Percentiles rank a stretch among this genome's conserved stretches.
Evolutionary conservation across 30 jellyfish, hydroid and myxozoan species (phyloP).

Genomic region (Phacellophora camtschatica): DNA sequence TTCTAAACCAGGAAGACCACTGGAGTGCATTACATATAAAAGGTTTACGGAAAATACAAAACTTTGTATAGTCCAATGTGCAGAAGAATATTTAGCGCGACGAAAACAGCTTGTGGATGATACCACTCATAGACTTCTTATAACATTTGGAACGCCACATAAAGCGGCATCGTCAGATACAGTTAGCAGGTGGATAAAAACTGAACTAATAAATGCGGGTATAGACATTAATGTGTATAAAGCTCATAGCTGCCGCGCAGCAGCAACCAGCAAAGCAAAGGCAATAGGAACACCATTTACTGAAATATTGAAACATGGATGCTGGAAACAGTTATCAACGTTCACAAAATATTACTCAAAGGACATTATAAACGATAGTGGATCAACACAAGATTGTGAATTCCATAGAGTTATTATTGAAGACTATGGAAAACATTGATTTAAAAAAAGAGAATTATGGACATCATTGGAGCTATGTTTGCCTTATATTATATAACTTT

Average conservation of each 20-base stretch:
- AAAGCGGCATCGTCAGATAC: conserved; percentile 14
- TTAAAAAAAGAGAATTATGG: background rate
- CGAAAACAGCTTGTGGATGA: background rate
- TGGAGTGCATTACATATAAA: background rate
- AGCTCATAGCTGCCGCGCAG: conserved; percentile 31
- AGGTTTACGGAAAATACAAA: too few species aligned
- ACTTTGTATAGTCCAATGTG: background rate
- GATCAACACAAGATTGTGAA: background rate
- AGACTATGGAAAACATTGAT: too few species aligned
- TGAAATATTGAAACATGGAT: conserved; percentile 3
- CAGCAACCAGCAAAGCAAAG: conserved; percentile 16
- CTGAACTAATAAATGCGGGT: background rate
- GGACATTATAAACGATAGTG: background rate
- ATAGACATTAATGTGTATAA: background rate
- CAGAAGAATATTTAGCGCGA: background rate
- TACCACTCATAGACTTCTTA: background rate
- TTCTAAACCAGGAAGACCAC: background rate
- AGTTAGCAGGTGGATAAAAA: background rate
- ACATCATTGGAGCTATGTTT: background rate
- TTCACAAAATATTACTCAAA: background rate
- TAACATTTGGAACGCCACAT: background rate
- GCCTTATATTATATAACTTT: background rate
- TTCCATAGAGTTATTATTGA: too few species aligned
- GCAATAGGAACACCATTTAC: background rate
- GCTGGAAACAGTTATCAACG: conserved; percentile 12